Evolutionary conservation across 2,797 vertebrate species (phyloP).

Genomic region (Eutrigla gurnardus): DNA sequence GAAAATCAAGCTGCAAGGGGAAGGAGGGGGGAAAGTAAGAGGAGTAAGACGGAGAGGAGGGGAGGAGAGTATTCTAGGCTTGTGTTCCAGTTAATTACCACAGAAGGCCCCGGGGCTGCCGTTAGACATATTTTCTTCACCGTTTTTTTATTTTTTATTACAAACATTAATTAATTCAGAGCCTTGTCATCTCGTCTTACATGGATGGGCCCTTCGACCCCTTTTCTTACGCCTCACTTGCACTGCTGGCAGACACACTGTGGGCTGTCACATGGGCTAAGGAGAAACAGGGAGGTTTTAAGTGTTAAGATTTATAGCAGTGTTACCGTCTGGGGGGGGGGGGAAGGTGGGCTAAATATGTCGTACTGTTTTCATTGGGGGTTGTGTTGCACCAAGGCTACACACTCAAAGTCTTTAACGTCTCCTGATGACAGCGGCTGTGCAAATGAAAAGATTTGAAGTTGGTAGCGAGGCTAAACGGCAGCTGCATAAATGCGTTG

Average conservation of each 20-base stretch:
- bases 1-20: constrained; percentile 58
- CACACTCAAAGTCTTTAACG: constrained; percentile 60
- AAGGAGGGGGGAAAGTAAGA: constrained; percentile 35
- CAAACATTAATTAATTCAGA: constrained; percentile 86
- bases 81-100: constrained; percentile 84
- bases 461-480: constrained; percentile 68
- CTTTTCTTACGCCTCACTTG: constrained; percentile 78
- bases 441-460: constrained; percentile 62
- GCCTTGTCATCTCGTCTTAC: constrained; percentile 83
- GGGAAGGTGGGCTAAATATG: constrained; percentile 57
- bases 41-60: constrained; percentile 32
- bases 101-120: constrained; percentile 78
- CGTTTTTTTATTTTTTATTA: constrained; percentile 76
- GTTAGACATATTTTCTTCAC: constrained; percentile 84
- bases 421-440: constrained; percentile 44
- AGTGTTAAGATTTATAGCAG: constrained; percentile 65
- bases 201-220: constrained; percentile 81
- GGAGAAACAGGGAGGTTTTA: constrained; percentile 67
- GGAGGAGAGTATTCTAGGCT: constrained; percentile 72
- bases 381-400: constrained; percentile 56
- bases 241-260: constrained; percentile 78
- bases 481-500: constrained; percentile 62
- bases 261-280: constrained; percentile 78
- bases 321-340: constrained; percentile 22
- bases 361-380: constrained; percentile 47